Evolutionary conservation across 2,113 vertebrate species (phyloP).

Genomic region (Otis tarda): DNA sequence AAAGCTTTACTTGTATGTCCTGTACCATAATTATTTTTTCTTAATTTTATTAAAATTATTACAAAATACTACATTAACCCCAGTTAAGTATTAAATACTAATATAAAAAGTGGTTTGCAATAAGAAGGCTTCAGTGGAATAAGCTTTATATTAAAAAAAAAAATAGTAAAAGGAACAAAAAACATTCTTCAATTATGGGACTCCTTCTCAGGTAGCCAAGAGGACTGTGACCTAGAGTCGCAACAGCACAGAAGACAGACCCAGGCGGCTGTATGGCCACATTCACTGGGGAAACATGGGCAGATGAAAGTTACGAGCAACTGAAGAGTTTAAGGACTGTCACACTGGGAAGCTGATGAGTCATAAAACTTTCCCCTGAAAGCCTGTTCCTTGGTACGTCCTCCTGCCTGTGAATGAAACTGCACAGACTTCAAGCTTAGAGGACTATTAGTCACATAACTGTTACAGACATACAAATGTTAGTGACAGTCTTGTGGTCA

Average conservation of each 20-base stretch:
- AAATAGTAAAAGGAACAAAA: neutral
- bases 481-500: neutral
- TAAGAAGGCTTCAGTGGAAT: neutral
- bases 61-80: neutral
- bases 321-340: neutral
- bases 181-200: neutral
- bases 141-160: neutral
- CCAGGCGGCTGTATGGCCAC: neutral
- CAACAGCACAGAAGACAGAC: neutral
- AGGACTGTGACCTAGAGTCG: neutral
- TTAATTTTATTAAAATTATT: neutral
- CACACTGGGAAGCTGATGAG: neutral
- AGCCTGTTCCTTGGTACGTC: neutral
- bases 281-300: fast-evolving
- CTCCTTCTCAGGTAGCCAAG: neutral
- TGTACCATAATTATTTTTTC: neutral
- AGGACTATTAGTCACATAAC: neutral
- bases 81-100: neutral
- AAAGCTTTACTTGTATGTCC: neutral
- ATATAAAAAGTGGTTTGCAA: neutral
- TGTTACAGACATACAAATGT: neutral
- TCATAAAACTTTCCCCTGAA: neutral
- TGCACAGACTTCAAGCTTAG: neutral
- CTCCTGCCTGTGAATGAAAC: neutral
- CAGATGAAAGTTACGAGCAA: neutral